Percentiles rank a stretch among this genome's conserved stretches.
Evolutionary conservation across 2,888 invertebrate species (phyloP).

Genomic region (Ametastegia equiseti): DNA sequence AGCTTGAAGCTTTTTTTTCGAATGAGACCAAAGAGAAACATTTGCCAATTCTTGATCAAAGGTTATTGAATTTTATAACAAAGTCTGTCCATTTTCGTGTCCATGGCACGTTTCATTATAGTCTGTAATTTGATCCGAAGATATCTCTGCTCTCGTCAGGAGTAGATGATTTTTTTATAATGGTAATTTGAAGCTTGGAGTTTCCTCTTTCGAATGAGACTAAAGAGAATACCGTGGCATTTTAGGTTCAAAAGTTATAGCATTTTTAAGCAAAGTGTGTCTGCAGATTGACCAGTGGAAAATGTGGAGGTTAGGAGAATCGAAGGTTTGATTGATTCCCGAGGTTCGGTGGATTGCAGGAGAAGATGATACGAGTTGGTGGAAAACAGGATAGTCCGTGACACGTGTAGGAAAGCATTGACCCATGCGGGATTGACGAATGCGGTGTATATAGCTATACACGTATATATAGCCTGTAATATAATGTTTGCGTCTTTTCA

Average conservation of each 20-base stretch:
- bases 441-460: neutral
- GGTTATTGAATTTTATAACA: neutral
- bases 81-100: neutral
- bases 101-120: neutral
- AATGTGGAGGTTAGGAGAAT: too few relatives aligned
- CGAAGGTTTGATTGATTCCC: too few relatives aligned
- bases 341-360: too few relatives aligned
- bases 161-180: neutral
- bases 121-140: neutral
- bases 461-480: neutral
- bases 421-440: neutral
- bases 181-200: neutral
- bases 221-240: neutral
- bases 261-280: neutral
- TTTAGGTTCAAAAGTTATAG: neutral
- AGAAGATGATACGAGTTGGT: neutral
- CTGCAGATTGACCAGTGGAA: too few relatives aligned
- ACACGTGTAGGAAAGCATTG: neutral
- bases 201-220: neutral
- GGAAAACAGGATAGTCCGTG: neutral
- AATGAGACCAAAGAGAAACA: neutral
- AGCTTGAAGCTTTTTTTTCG: neutral
- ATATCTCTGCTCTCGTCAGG: neutral
- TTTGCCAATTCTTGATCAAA: neutral
- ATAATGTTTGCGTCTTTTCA: conserved; percentile 21